Conservation (phyloP, 2,113 vertebrate genomes). For the Pseudorhombus dupliciocellatus region DNA sequence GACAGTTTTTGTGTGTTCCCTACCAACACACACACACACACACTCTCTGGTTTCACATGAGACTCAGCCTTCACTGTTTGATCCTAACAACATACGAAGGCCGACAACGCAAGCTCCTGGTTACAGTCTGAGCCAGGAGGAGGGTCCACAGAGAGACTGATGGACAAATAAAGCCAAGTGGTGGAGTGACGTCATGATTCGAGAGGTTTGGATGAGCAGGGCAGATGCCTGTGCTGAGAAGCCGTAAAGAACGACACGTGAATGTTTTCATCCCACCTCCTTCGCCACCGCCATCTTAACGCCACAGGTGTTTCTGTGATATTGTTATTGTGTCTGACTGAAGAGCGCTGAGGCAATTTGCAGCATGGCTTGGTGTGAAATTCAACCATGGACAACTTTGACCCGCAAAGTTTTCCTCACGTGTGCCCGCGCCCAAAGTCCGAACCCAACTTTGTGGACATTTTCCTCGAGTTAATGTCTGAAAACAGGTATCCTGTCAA, state of each 20-base stretch:
- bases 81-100: slow-evolving; percentile 45
- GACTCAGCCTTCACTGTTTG: slow-evolving; percentile 36
- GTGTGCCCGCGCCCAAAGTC: no score
- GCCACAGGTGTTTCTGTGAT: no score
- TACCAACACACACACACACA: not conserved
- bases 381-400: no score
- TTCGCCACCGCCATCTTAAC: no score
- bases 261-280: not conserved
- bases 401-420: no score
- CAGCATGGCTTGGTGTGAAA: no score
- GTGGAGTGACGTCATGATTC: not conserved
- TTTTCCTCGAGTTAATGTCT: no score
- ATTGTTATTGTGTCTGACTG: no score
- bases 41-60: not conserved
- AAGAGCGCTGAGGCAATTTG: no score
- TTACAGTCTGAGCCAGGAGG: slow-evolving; percentile 9
- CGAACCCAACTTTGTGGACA: no score
- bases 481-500: not conserved
- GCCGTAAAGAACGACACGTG: not conserved
- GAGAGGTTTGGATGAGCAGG: no score
- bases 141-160: slow-evolving; percentile 14
- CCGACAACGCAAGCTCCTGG: slow-evolving; percentile 21
- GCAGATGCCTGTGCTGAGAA: not conserved
- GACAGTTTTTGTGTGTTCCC: not conserved
- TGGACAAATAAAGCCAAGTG: slow-evolving; percentile 4